Conservation (phyloP, 2,888 invertebrate species). For the Spodoptera littoralis region DNA sequence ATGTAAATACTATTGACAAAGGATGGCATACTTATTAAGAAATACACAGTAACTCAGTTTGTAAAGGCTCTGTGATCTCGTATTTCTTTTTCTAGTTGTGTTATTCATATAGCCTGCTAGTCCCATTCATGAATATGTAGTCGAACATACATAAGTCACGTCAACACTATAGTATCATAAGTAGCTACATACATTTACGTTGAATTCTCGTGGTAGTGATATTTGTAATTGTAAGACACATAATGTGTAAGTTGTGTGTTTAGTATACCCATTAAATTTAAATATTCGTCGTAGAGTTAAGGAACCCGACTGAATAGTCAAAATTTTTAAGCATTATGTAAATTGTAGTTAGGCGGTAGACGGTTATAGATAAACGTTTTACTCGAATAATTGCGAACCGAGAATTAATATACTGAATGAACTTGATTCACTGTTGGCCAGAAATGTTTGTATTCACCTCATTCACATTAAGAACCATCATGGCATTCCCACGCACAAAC, state of each 20-base stretch:
- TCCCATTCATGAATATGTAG: slow-evolving; percentile 25
- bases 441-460: slow-evolving; percentile 40
- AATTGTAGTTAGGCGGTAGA: slow-evolving; percentile 74
- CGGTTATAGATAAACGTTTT: slow-evolving; percentile 70
- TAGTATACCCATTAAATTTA: slow-evolving; percentile 59
- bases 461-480: slow-evolving; percentile 36
- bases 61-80: slow-evolving; percentile 25
- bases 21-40: slow-evolving; percentile 35
- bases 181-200: slow-evolving; percentile 32
- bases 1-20: slow-evolving; percentile 50
- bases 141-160: slow-evolving; percentile 15
- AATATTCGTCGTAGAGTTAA: slow-evolving; percentile 77
- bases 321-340: slow-evolving; percentile 83
- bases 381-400: slow-evolving; percentile 58
- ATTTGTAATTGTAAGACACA: slow-evolving; percentile 45
- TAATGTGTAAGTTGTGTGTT: slow-evolving; percentile 52
- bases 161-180: slow-evolving; percentile 22
- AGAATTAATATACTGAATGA: slow-evolving; percentile 38
- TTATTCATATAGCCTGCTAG: slow-evolving; percentile 34
- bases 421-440: slow-evolving; percentile 37
- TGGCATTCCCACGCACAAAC: slow-evolving; percentile 47
- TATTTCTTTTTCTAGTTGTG: slow-evolving; percentile 24
- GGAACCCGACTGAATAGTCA: slow-evolving; percentile 89
- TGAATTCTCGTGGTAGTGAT: slow-evolving; percentile 45
- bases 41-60: slow-evolving; percentile 21